Evolutionary conservation across 2,113 vertebrate species (phyloP), one percentile per base, ranked within the genome.

Genomic region (Lanius collurio): DNA sequence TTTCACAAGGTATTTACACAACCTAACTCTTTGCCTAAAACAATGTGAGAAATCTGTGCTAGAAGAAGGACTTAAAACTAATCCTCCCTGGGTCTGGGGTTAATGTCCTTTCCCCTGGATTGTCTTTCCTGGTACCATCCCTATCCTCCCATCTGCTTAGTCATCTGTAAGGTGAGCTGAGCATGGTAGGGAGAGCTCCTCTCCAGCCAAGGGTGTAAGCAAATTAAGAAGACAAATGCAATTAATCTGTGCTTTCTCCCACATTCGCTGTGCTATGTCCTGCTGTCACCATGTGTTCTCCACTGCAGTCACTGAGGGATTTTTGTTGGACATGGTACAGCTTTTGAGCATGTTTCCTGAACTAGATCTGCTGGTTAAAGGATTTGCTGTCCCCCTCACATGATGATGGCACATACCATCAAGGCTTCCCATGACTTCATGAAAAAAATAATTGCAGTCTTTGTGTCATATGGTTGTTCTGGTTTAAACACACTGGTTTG

Each of bases 41-140:
- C 28, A 50, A 69, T 0, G 0, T 19, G 55, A 80, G 74, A 80
- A 93, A 55, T 74, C 63, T 83, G 49, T 50, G 63, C 55, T 80
- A 20, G 91, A 71, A 30, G 79, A 12, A 44, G 52, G 69, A 42
- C 15, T 93, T 87, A 31, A 65, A 91, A 46, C 63, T 94, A 80
- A 93, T 93, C 87, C 39, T 93, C 7, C 21, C 59, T 26, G 50
- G 16, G n/a, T 85, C 75, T 2, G 14, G 62, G 63, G 84, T 91
- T 82, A 90, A 90, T 46, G 52, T 91, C 71, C 83, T 94, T 91
- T 91, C 50, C 67, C 83, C 67, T 74, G 71, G 91, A 79, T 95
- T 84, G 76, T 93, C 84, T 80, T 89, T 79, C 63, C 55, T 80
- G 42, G 59, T 42, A 17, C n/a, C 53, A 52, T 91, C 69, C 41